Evolutionary conservation across 2,113 vertebrate genomes (phyloP), one percentile per base, ranked within the genome.

Genomic region (Phrynosoma blainvillii): DNA sequence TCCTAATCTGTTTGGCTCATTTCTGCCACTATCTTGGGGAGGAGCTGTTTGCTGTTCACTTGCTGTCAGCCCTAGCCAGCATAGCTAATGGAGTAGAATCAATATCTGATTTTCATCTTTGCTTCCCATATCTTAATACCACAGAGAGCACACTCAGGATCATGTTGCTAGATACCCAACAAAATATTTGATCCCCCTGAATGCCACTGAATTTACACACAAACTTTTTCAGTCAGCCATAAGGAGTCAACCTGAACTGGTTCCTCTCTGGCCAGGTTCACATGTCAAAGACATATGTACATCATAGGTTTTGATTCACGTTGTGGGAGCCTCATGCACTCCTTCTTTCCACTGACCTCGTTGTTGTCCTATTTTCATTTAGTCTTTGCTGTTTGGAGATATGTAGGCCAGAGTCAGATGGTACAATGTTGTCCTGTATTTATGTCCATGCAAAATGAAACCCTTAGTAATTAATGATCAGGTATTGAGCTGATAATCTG

Each of bases 381-480:
- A 89, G 73, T 88, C 77, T 90, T 90, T 79, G 71, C 82, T n/a
- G 66, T 73, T 93, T 93, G 87, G 79, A 90, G 84, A 87, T 89
- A 91, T 87, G 82, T 82, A 90, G 90, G 89, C 59, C 66, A 89
- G 74, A 0, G 0, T 78, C 83, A 81, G 79, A 73, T 91, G 90
- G 77, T n/a, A 90, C 75, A 84, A 21, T 47, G 87, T 36, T n/a
- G 21, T 0, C 59, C 32, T 23, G 52, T 78, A 82, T 92, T 40
- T 62, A 74, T 40, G 62, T 79, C 87, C 91, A 20, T 91, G 77
- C 66, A 91, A 92, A 93, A 94, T 47, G 21, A 93, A 91, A 90
- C 5, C 7, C 76, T 86, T 77, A 30, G 76, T 95, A 93, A 94
- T 93, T 92, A 94, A 78, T 90, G 65, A 1, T 86, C 91, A 88